Base-by-base conservation (phyloP, 2,797 vertebrate species). In the Ctenopoma multispine region DNA sequence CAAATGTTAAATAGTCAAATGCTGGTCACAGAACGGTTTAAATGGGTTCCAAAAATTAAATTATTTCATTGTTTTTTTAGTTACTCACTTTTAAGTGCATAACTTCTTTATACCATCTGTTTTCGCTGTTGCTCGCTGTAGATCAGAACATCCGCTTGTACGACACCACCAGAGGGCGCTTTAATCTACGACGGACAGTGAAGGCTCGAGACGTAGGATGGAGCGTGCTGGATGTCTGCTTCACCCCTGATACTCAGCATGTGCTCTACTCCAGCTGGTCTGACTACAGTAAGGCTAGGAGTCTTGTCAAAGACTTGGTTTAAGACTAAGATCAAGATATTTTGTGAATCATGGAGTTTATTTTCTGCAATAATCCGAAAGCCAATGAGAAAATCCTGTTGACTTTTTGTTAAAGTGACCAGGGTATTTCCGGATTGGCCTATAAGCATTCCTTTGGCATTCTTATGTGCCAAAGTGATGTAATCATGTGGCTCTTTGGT, bases 251-350 rank as follows among this genome's bases (percentile, higher is more conserved):
- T 13, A 86, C 95, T 0, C 86, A 86, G 6, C 92, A 95, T 34
- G 92, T 97, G 62, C 95, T 97, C 9, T 97, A 97, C 82, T 98
- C 96, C 89, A 98, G 97, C 92, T 98, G 97, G 97, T 98, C 97
- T 69, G 96, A 97, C 91, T 97, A 97, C 91, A 96, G 97, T 98
- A 94, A 97, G 97, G 85, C 71, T 60, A 20, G 5, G 12, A n/a
- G 7, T 24, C 24, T 13, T 41, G 18, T 49, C 31, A 40, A 6
- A 66, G n/a, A n/a, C n/a, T n/a, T n/a, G n/a, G n/a, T n/a, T n/a
- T n/a, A n/a, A n/a, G n/a, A n/a, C n/a, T n/a, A n/a, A n/a, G n/a
- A n/a, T n/a, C n/a, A n/a, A n/a, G n/a, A 27, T 13, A 13, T 4
- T 40, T 40, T 40, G 13, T 40, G 3, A 14, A 1, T 40, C 38